A percentile compares a stretch with the other conserved stretches of the same genome.
Conservation (phyloP, 2,113 vertebrate species). For the rabbit (Oryctolagus cuniculus) region DNA sequence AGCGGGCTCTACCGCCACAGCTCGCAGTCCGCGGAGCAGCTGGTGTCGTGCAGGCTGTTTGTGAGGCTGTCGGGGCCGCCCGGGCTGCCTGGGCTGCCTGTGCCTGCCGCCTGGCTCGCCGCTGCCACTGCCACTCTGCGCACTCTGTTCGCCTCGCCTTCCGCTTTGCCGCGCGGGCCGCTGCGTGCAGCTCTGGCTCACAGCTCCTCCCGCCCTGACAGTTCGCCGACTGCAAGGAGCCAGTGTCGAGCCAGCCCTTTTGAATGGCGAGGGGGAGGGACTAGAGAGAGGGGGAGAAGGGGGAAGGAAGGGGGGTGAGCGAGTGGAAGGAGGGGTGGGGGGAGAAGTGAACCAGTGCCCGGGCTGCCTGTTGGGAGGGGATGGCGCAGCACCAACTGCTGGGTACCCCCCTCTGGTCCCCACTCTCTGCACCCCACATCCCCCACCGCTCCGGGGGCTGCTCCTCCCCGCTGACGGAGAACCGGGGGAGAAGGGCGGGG, state of each 20-base stretch:
- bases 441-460: not conserved
- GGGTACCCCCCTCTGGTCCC: conserved; percentile 58
- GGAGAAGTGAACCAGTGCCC: conserved; percentile 39
- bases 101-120: not conserved
- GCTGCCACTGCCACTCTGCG: not conserved
- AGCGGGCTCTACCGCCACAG: conserved; percentile 67
- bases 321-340: not conserved
- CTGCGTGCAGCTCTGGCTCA: not conserved
- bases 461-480: not conserved
- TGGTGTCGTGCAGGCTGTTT: not conserved
- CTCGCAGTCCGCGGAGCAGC: conserved; percentile 57
- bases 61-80: not conserved
- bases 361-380: conserved; percentile 60
- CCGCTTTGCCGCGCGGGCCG: not conserved
- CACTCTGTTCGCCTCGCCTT: not conserved
- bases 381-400: conserved; percentile 54
- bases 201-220: conserved; percentile 34
- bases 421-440: conserved; percentile 29
- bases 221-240: conserved; percentile 64
- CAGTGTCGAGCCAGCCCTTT: conserved; percentile 67
- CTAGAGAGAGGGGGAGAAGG: conserved; percentile 32
- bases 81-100: not conserved
- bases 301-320: conserved; percentile 55
- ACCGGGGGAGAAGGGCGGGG: not conserved
- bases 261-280: conserved; percentile 72